phyloP scores from a whole-genome alignment of 2,797 vertebrate genomes.

The Gobionotothen gibberifrons region DNA sequence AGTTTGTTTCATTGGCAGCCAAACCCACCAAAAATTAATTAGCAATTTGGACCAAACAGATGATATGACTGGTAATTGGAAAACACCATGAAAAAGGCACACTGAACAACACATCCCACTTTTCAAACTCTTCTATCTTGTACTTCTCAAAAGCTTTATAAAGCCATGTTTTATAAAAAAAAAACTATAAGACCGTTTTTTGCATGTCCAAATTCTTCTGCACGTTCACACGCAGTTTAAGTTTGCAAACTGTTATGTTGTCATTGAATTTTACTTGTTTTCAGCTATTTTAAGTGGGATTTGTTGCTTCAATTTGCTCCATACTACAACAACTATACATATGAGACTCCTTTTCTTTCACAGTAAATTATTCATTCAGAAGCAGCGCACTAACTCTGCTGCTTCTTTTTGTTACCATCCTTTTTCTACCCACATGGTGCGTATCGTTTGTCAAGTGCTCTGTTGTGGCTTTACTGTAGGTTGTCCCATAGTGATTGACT shows the following conservation, averaged over 20 bases:
- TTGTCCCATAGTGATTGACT: conserved; percentile 25
- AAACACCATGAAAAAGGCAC: not conserved
- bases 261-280: conserved; percentile 40
- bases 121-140: conserved; percentile 9
- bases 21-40: conserved; percentile 8
- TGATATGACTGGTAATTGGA: not conserved
- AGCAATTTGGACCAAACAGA: not conserved
- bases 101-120: conserved; percentile 18
- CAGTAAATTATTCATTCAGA: conserved; percentile 31
- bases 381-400: conserved; percentile 27
- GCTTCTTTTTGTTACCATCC: conserved; percentile 30
- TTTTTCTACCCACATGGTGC: conserved; percentile 27
- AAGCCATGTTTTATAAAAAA: conserved; percentile 28
- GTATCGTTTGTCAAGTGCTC: conserved; percentile 18
- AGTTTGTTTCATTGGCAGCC: not conserved
- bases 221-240: conserved; percentile 46
- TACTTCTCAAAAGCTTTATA: conserved; percentile 58
- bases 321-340: conserved; percentile 48
- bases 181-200: conserved; percentile 4
- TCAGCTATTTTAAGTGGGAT: conserved; percentile 20
- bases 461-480: conserved; percentile 6
- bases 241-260: conserved; percentile 8
- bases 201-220: conserved; percentile 63
- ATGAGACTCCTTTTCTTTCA: conserved; percentile 60
- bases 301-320: conserved; percentile 32